These are phyloP conservation scores for Nycticorax nycticorax DNA, from an alignment of 2,113 vertebrate genomes.

Conservation along the genomic window DNA sequence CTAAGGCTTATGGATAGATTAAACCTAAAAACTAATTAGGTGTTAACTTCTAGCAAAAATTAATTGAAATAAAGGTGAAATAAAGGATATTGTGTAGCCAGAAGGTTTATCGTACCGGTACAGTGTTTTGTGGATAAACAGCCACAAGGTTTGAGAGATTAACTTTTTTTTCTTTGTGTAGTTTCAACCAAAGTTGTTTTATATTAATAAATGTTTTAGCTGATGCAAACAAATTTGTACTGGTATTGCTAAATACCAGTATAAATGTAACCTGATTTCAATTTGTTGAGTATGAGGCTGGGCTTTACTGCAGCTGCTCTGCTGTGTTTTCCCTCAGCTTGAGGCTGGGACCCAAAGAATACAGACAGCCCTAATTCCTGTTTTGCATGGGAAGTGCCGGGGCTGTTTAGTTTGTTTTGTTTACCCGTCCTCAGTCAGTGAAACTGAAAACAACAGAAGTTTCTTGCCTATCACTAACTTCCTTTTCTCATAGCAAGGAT, in stretches of 20 bases:
- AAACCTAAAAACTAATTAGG: background rate
- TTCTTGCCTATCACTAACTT: background rate
- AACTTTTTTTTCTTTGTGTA: background rate
- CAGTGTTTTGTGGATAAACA: background rate
- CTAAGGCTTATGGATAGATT: background rate
- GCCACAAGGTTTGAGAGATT: background rate
- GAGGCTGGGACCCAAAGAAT: background rate
- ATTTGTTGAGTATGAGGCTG: background rate
- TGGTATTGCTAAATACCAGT: background rate
- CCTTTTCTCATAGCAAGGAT: background rate
- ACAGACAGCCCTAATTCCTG: background rate
- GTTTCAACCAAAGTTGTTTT: background rate
- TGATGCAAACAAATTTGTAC: background rate
- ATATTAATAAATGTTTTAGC: background rate
- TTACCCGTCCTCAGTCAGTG: background rate
- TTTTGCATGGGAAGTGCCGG: background rate
- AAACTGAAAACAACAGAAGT: slow-evolving; percentile 10
- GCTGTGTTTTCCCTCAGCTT: background rate
- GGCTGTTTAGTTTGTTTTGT: slow-evolving; percentile 9
- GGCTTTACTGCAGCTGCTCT: background rate
- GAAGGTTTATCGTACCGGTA: background rate
- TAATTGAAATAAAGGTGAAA: background rate
- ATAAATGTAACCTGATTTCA: too few relatives aligned
- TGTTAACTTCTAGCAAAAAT: background rate
- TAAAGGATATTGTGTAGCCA: background rate